These are phyloP conservation scores for Oncorhynchus gorbuscha DNA, from an alignment of 2,113 vertebrate species.

Conservation along the genomic window DNA sequence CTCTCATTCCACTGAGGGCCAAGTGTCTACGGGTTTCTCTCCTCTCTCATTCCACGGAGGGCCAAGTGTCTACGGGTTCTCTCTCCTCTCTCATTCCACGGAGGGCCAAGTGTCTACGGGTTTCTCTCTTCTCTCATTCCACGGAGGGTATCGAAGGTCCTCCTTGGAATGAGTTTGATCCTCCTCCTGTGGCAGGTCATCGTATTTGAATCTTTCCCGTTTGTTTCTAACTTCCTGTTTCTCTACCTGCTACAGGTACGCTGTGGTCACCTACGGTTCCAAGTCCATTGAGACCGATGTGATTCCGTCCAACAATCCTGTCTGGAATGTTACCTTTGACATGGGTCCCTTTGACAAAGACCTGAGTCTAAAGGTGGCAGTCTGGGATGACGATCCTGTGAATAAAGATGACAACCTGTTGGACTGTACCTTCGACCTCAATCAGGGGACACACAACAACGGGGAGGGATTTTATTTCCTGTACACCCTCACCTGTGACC, in stretches of 20 bases:
- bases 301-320: constrained; percentile 7
- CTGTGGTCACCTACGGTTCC: background rate
- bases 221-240: background rate
- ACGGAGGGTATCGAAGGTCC: too few relatives aligned
- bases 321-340: constrained; percentile 7
- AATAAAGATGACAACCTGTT: background rate
- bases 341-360: constrained; percentile 30
- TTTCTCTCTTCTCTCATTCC: too few relatives aligned
- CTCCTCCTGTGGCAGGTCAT: background rate
- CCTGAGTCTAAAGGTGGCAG: background rate
- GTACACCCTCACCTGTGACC: constrained; percentile 31
- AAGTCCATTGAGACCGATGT: background rate
- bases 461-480: background rate
- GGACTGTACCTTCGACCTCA: background rate
- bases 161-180: too few relatives aligned
- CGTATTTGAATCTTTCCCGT: background rate
- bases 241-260: constrained; percentile 27
- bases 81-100: too few relatives aligned
- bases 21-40: too few relatives aligned
- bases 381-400: constrained; percentile 23
- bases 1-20: too few relatives aligned
- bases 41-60: too few relatives aligned
- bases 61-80: too few relatives aligned
- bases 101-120: too few relatives aligned
- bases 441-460: background rate